Evolutionary conservation across 1,140 invertebrate species (phyloP).

Genomic region (Neodiprion virginianus): DNA sequence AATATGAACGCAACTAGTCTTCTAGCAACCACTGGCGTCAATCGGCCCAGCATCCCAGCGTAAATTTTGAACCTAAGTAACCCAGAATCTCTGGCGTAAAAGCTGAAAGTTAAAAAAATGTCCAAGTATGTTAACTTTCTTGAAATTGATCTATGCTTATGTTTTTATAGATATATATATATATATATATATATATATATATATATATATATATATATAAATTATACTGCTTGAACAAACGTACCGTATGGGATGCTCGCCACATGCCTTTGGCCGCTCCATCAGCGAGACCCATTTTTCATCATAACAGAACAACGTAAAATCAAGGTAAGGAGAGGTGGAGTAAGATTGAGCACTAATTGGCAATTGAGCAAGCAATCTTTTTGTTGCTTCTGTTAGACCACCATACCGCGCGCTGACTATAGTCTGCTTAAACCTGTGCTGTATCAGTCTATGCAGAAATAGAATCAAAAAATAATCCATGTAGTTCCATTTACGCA

Average conservation of each 20-base stretch:
- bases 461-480: conserved; percentile 12
- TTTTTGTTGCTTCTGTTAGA: conserved; percentile 85
- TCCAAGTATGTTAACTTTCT: conserved; percentile 1
- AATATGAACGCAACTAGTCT: conserved; percentile 97
- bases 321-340: conserved; percentile 91
- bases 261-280: conserved; percentile 93
- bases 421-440: conserved; percentile 87
- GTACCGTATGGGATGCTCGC: conserved; percentile 91
- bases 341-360: conserved; percentile 95
- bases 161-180: neutral
- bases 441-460: conserved; percentile 51
- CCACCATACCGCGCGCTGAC: conserved; percentile 86
- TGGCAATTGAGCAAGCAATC: conserved; percentile 90
- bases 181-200: conserved; percentile 4
- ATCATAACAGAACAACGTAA: conserved; percentile 93
- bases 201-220: conserved; percentile 6
- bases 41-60: conserved; percentile 73
- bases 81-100: conserved; percentile 89
- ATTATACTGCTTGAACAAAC: conserved; percentile 15
- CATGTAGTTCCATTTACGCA: conserved; percentile 16
- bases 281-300: conserved; percentile 96
- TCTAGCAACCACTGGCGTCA: conserved; percentile 67
- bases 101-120: conserved; percentile 66
- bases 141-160: neutral
- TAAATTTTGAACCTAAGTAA: conserved; percentile 89